Base-by-base conservation (phyloP, 1,140 invertebrate genomes). In the Drosophila rufa region DNA sequence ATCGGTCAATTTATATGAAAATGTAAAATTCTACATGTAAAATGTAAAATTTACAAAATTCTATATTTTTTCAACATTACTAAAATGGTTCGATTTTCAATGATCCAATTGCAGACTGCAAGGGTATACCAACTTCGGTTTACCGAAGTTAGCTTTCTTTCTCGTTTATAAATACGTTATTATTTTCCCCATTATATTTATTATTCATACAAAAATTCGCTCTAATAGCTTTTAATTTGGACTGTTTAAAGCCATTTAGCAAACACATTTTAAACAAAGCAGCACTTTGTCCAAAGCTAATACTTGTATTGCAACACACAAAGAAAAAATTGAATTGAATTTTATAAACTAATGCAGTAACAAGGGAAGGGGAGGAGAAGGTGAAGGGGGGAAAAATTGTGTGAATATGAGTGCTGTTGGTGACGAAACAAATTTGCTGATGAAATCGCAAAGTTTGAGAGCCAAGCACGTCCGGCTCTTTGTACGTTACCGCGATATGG, bases 401-500 rank as follows among this genome's bases (percentile, higher is more conserved):
- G 43, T 15, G 3, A 36, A 25, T 22, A 19, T 22, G 42, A 36
- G 14, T 8, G 38, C 3, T 55, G 51, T 38, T 55, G 46, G 33
- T 48, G 30, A 5, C 36, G 17, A 59, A 64, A 82, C 50, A 69
- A 53, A 66, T 85, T 86, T 75, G 61, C 38, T 66, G 80, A 75
- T 70, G 70, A 87, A 89, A 87, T 83, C 83, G 80, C 83, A 87
- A 87, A 83, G 80, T 83, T 89, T 70, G 68, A 80, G 65, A 75
- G 76, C 42, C 84, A 51, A 65, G 83, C 83, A 87, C 83, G 83
- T 89, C 71, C 66, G 55, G 62, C 58, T 56, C 67, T 65, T 50
- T 74, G 73, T 66, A 50, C 66, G 51, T 40, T 30, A 62, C 60
- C 62, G 47, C 58, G 53, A 68, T 64, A 78, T 48, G 36, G 51